Conservation (phyloP, 2,888 invertebrate species). For the Mermis nigrescens region DNA sequence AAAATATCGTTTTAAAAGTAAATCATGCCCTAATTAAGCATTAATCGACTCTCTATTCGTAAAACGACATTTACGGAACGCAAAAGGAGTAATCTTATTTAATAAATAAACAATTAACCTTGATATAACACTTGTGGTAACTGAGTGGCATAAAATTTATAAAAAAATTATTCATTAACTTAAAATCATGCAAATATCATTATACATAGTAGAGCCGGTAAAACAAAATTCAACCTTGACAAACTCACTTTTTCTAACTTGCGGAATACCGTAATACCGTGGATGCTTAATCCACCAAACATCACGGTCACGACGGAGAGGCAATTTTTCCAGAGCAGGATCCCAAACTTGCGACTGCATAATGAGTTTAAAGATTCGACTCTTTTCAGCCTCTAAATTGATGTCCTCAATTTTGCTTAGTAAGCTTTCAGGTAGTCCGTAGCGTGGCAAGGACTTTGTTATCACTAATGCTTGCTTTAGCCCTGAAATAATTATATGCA, state of each 20-base stretch:
- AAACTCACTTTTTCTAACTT: conserved; percentile 50
- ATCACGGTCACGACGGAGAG: conserved; percentile 48
- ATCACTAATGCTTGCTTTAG: conserved; percentile 2
- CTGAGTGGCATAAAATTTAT: too few species aligned
- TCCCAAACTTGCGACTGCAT: conserved; percentile 41
- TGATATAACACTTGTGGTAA: too few species aligned
- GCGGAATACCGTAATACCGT: conserved; percentile 53
- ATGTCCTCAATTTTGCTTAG: conserved; percentile 20
- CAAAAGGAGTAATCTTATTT: too few species aligned
- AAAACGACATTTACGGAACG: too few species aligned
- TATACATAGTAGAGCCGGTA: conserved; percentile 11
- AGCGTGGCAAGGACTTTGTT: background rate
- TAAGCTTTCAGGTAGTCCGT: conserved; percentile 18
- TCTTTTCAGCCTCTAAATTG: conserved; percentile 17
- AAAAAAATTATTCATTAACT: too few species aligned
- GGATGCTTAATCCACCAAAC: conserved; percentile 54
- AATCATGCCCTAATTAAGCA: background rate
- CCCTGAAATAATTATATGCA: background rate
- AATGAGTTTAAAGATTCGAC: conserved; percentile 23
- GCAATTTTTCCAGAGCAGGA: conserved; percentile 55
- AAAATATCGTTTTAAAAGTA: conserved; percentile 8
- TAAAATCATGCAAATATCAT: too few species aligned
- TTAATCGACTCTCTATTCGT: too few species aligned
- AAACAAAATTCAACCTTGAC: conserved; percentile 19
- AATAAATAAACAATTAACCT: too few species aligned